Evolutionary conservation across 2,113 vertebrate species (phyloP).

Genomic region (Callaeas wilsoni): DNA sequence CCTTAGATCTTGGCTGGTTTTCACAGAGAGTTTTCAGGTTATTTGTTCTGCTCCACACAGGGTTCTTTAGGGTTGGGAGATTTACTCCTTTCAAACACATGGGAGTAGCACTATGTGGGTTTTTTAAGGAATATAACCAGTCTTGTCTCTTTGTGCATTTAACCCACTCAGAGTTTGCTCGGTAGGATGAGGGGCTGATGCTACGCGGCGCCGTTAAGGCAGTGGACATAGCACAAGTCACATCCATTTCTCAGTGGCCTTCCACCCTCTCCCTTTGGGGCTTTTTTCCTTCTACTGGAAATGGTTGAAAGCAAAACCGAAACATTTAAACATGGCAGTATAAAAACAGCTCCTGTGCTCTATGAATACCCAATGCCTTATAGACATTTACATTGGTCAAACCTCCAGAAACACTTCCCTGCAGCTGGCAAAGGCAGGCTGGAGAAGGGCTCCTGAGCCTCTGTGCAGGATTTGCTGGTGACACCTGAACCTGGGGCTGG

Average conservation of each 20-base stretch:
- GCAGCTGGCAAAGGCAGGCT: not conserved
- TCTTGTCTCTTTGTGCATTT: not conserved
- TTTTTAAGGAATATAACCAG: not conserved
- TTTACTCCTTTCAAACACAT: not conserved
- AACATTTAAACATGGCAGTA: not conserved
- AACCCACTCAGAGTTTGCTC: not conserved
- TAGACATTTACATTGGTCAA: not conserved
- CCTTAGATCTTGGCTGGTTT: not conserved
- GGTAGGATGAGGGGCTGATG: not conserved
- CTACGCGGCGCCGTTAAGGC: not conserved
- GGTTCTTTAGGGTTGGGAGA: not conserved
- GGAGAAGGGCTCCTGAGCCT: not conserved
- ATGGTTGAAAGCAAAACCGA: not conserved
- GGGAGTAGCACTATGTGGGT: fast-evolving
- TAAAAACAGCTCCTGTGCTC: not conserved
- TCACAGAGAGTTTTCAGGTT: not conserved
- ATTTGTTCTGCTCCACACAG: not conserved
- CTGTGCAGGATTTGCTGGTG: not conserved
- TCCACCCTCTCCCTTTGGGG: not conserved
- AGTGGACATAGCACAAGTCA: not conserved
- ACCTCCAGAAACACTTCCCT: not conserved
- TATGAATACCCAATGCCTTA: not conserved
- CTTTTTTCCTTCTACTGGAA: not conserved
- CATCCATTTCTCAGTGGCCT: not conserved
- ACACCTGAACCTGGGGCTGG: fast-evolving